Evolutionary conservation across 2,888 invertebrate species (phyloP).

Genomic region (Sinotaia quadrata): DNA sequence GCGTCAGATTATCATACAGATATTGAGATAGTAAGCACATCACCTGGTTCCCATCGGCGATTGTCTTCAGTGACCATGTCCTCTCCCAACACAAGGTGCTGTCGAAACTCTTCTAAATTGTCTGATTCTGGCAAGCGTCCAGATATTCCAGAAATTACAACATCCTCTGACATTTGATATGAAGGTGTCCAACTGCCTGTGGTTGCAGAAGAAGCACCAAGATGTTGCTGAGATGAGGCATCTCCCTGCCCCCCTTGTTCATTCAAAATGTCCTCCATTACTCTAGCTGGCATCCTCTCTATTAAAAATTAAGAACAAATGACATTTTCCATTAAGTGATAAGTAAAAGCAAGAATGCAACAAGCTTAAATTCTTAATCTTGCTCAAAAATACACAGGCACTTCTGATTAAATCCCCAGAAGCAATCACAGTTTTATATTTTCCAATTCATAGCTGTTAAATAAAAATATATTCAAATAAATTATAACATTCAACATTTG

Average conservation of each 20-base stretch:
- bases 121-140: constrained; percentile 89
- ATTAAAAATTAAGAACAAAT: no score
- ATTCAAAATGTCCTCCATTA: constrained; percentile 29
- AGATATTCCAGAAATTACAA: constrained; percentile 74
- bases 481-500: no score
- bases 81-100: constrained; percentile 89
- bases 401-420: no score
- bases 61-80: constrained; percentile 95
- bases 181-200: background rate
- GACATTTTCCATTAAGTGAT: no score
- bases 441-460: no score
- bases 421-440: no score
- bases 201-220: background rate
- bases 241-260: constrained; percentile 30
- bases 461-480: no score
- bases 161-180: constrained; percentile 46
- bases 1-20: no score
- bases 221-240: background rate
- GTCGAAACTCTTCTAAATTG: constrained; percentile 92
- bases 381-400: no score
- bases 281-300: constrained; percentile 31
- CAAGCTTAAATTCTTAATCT: no score
- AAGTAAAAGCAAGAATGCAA: no score
- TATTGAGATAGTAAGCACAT: no score
- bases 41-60: constrained; percentile 88